These are phyloP conservation scores for Nymphalis urticae DNA, from an alignment of 2,888 invertebrate genomes.

Conservation along the genomic window DNA sequence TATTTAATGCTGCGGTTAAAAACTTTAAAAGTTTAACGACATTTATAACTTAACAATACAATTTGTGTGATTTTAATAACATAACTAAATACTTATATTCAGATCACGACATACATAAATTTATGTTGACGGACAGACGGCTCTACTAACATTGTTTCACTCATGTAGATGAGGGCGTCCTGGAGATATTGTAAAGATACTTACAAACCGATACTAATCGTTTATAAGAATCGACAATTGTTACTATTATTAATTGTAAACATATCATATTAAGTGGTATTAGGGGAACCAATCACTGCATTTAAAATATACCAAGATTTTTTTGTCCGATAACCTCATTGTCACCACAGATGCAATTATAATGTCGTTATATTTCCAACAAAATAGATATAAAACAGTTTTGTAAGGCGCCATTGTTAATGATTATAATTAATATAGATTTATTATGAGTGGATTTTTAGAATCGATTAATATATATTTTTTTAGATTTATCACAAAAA, in stretches of 20 bases:
- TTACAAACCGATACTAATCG: background rate
- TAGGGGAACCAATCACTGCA: background rate
- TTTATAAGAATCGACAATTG: too few relatives aligned
- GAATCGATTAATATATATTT: background rate
- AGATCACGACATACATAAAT: constrained; percentile 7
- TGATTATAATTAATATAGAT: constrained; percentile 1
- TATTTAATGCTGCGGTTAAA: too few relatives aligned
- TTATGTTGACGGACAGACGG: constrained; percentile 7
- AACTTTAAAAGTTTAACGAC: too few relatives aligned
- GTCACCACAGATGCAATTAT: background rate
- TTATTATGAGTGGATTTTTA: background rate
- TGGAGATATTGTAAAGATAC: background rate
- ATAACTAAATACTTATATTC: background rate
- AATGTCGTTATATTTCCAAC: background rate
- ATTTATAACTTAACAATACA: too few relatives aligned
- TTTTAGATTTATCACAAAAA: background rate
- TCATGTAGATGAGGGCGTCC: background rate
- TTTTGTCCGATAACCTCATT: background rate
- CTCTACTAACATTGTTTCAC: background rate
- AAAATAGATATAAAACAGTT: background rate
- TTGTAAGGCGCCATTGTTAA: background rate
- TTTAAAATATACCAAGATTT: background rate
- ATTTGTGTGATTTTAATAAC: background rate
- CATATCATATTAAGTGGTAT: too few relatives aligned
- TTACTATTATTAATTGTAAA: too few relatives aligned